A percentile compares a stretch with the other conserved stretches of the same genome.
phyloP scores from a whole-genome alignment of 2,113 vertebrate genomes.

The Apteryx owenii region DNA sequence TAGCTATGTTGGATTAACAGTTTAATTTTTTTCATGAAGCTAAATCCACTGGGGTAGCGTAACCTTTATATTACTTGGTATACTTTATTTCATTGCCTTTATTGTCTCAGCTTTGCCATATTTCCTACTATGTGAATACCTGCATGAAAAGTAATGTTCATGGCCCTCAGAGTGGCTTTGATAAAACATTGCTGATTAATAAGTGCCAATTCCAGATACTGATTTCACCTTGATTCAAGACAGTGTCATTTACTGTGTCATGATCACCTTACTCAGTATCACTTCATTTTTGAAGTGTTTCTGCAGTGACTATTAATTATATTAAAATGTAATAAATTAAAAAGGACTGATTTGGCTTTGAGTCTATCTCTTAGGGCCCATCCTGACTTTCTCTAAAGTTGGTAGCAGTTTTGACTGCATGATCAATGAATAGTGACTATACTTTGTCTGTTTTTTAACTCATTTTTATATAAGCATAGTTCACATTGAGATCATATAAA shows the following conservation, averaged over 20 bases:
- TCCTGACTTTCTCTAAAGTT: not conserved
- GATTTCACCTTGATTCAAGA: not conserved
- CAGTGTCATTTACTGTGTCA: not conserved
- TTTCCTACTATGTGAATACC: not conserved
- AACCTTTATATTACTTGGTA: not conserved
- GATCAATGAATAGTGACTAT: fast-evolving
- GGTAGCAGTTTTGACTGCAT: not conserved
- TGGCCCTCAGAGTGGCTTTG: not conserved
- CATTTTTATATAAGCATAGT: not conserved
- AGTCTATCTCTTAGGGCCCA: not conserved
- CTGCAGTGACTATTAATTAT: not conserved
- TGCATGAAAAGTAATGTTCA: not conserved
- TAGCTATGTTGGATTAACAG: not conserved
- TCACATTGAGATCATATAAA: not conserved
- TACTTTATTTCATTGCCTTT: not conserved
- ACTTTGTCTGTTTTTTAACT: not conserved
- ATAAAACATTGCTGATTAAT: not conserved
- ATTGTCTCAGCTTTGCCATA: not conserved
- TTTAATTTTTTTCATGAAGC: not conserved
- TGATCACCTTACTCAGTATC: not conserved
- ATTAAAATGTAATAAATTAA: not conserved
- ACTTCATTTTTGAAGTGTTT: not conserved
- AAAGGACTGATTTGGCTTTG: not conserved
- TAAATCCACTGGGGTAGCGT: not conserved
- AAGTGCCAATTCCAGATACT: not conserved